Conservation (phyloP, 1,140 invertebrate genomes). For the Tachypleus tridentatus region DNA sequence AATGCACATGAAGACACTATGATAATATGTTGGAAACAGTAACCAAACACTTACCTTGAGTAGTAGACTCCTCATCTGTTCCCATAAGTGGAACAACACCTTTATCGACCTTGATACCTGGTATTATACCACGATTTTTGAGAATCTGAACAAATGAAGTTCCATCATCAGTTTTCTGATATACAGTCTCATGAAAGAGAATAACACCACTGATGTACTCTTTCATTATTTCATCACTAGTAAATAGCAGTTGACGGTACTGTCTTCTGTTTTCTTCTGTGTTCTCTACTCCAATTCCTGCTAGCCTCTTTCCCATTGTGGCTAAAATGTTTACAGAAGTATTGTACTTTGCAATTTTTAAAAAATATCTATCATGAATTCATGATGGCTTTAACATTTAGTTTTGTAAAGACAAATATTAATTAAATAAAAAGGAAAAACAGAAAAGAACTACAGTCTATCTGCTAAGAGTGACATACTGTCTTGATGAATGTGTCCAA, state of each 20-base stretch:
- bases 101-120: constrained; percentile 85
- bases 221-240: constrained; percentile 47
- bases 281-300: constrained; percentile 59
- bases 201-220: constrained; percentile 80
- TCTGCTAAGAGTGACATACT: too few species aligned
- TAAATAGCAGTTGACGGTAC: constrained; percentile 77
- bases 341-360: too few species aligned
- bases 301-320: constrained; percentile 75
- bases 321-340: constrained; percentile 26
- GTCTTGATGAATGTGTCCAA: too few species aligned
- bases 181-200: constrained; percentile 94
- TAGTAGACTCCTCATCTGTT: constrained; percentile 85
- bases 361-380: too few species aligned
- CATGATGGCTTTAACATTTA: too few species aligned
- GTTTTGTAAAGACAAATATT: too few species aligned
- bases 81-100: constrained; percentile 80
- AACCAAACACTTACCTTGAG: constrained; percentile 52
- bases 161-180: constrained; percentile 83
- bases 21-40: neutral
- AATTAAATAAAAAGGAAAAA: too few species aligned
- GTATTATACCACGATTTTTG: constrained; percentile 71
- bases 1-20: too few species aligned
- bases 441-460: too few species aligned
- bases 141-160: constrained; percentile 66
- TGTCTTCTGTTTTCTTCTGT: constrained; percentile 67